A percentile compares a stretch with the other conserved stretches of the same genome.
phyloP scores from a whole-genome alignment of 2,888 invertebrate genomes.

The Ametastegia equiseti region DNA sequence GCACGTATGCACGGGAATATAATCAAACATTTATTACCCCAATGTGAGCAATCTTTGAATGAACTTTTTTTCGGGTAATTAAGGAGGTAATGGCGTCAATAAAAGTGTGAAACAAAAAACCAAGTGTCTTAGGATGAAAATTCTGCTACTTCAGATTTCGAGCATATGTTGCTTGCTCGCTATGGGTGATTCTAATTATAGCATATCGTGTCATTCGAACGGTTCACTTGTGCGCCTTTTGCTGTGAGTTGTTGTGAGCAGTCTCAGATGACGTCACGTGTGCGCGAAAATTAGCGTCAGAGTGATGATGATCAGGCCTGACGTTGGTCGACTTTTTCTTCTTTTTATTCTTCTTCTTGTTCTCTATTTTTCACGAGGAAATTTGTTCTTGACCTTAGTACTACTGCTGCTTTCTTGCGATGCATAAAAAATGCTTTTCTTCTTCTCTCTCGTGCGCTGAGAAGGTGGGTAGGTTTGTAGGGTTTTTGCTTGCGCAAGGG shows the following conservation, averaged over 20 bases:
- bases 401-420: neutral
- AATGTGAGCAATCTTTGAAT: neutral
- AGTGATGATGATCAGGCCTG: neutral
- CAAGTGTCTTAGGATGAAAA: neutral
- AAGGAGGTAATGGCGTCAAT: neutral
- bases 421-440: slow-evolving; percentile 13
- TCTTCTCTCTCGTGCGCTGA: slow-evolving; percentile 16
- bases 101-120: neutral
- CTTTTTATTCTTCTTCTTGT: neutral
- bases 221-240: neutral
- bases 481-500: neutral
- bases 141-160: neutral
- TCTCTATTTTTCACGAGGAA: neutral
- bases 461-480: neutral
- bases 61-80: neutral
- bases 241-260: neutral
- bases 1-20: too few species aligned
- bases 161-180: too few species aligned
- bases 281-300: slow-evolving; percentile 11
- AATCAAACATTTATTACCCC: neutral
- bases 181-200: slow-evolving; percentile 21
- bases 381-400: slow-evolving; percentile 3
- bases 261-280: neutral
- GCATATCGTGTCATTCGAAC: slow-evolving; percentile 3
- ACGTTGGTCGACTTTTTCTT: neutral